Evolutionary conservation across 2,888 invertebrate species (phyloP), one percentile per base, ranked within the genome.

Genomic region (Leptinotarsa tumamoca): DNA sequence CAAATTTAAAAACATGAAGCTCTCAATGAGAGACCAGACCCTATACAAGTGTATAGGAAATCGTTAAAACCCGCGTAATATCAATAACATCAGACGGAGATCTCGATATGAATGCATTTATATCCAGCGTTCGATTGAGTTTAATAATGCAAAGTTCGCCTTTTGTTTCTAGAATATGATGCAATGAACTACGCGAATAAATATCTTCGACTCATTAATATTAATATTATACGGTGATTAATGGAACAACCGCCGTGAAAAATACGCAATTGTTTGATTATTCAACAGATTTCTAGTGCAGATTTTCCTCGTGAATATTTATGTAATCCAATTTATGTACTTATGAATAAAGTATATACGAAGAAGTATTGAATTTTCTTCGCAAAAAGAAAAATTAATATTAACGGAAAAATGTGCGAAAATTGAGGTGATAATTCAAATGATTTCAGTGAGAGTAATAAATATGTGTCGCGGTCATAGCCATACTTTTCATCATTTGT

Each of bases 181-280:
- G 68, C 68, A 68, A 68, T 27, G 52, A 68, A 51, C 51, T 14
- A 27, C 27, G 13, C 52, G 23, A 68, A 23, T 27, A 54, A 23
- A 68, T 51, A 51, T 27, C 67, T 67, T 33, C 54, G 33, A 23
- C 68, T 68, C 54, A 68, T 68, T 52, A 68, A 68, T 54, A 68
- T 68, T 68, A 21, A 68, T 52, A 58, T 13, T 18, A 18, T 21
- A 56, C 43, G 54, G 43, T 54, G 69, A 69, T 33, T 69, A 56
- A 56, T 69, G 54, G 33, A 56, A 43, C 10, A 43, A 69, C 56
- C 54, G 43, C 56, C 56, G 43, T 56, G 69, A 69, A 56, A 68
- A 69, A 56, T 69, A 69, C 69, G 43, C 56, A 69, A 69, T 69
- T 69, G 69, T 69, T 69, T 33, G 54, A 49, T 69, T 69, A 69